Conservation (phyloP, 2,888 invertebrate genomes). For the Volucella inflata region DNA sequence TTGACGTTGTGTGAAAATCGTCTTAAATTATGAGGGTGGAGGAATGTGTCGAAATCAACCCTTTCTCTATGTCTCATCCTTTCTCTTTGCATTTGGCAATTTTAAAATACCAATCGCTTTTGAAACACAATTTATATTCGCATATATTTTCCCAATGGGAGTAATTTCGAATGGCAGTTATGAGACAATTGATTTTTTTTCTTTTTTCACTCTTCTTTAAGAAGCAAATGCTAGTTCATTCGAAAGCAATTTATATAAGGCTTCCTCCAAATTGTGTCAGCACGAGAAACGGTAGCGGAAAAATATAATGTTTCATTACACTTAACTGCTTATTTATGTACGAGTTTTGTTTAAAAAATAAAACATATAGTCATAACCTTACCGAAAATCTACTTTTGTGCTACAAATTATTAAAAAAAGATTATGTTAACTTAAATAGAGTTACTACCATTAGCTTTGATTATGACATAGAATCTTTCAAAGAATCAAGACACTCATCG, state of each 20-base stretch:
- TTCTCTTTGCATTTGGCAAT: constrained; percentile 50
- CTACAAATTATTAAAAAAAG: too few species aligned
- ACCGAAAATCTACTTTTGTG: too few species aligned
- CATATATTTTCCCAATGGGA: constrained; percentile 72
- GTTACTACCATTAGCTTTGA: too few species aligned
- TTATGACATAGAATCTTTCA: too few species aligned
- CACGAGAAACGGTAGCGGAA: too few species aligned
- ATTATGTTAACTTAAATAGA: too few species aligned
- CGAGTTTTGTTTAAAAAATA: too few species aligned
- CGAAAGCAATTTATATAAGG: constrained; percentile 56
- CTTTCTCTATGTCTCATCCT: constrained; percentile 45
- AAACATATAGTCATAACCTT: too few species aligned
- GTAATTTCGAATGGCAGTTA: constrained; percentile 70
- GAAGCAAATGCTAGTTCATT: constrained; percentile 33
- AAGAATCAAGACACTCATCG: too few species aligned
- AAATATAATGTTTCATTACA: too few species aligned
- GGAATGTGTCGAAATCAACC: constrained; percentile 66
- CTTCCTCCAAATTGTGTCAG: constrained; percentile 31
- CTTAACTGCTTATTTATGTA: too few species aligned
- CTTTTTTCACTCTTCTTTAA: constrained; percentile 9
- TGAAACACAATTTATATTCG: constrained; percentile 74
- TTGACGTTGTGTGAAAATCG: constrained; percentile 75
- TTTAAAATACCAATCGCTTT: constrained; percentile 75
- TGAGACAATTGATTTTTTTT: constrained; percentile 71
- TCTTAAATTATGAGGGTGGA: constrained; percentile 73